A percentile compares a stretch with the other conserved stretches of the same genome.
phyloP scores from a whole-genome alignment of 2,797 vertebrate genomes.

The Channa striata region DNA sequence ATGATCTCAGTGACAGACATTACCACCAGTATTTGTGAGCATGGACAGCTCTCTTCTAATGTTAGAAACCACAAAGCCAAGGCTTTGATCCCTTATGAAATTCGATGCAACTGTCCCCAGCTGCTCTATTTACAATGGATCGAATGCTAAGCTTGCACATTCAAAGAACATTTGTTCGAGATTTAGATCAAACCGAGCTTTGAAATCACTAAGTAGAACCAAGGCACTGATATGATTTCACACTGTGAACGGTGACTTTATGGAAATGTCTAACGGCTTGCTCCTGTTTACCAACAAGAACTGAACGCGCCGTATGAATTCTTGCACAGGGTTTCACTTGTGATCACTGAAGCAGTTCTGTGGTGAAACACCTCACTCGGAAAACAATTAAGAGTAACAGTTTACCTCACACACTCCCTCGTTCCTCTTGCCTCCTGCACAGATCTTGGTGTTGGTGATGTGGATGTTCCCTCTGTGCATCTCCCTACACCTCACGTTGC shows the following conservation, averaged over 20 bases:
- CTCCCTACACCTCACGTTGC: conserved; percentile 90
- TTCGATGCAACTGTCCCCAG: conserved; percentile 60
- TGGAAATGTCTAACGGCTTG: conserved; percentile 21
- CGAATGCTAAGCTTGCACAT: conserved; percentile 60
- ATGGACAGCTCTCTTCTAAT: conserved; percentile 38
- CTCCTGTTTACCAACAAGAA: conserved; percentile 39
- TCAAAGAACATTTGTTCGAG: conserved; percentile 71
- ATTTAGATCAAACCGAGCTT: conserved; percentile 66
- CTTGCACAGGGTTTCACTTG: background rate
- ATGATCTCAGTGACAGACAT: conserved; percentile 16
- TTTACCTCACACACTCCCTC: conserved; percentile 97
- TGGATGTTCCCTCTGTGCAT: conserved; percentile 91
- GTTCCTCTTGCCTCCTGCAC: conserved; percentile 91
- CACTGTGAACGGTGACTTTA: conserved; percentile 44
- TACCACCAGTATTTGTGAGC: conserved; percentile 18
- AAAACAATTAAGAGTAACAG: conserved; percentile 22
- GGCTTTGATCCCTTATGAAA: conserved; percentile 69
- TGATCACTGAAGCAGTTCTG: conserved; percentile 8
- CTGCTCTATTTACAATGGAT: conserved; percentile 61
- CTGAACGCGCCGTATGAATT: background rate
- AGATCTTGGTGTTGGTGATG: conserved; percentile 93
- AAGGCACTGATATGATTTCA: conserved; percentile 44
- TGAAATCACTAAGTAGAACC: conserved; percentile 35
- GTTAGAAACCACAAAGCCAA: conserved; percentile 49
- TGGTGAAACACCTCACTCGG: conserved; percentile 8